Percentiles rank a stretch among this genome's conserved stretches.
Evolutionary conservation across 1,140 invertebrate species (phyloP).

Genomic region (Pinna nobilis): DNA sequence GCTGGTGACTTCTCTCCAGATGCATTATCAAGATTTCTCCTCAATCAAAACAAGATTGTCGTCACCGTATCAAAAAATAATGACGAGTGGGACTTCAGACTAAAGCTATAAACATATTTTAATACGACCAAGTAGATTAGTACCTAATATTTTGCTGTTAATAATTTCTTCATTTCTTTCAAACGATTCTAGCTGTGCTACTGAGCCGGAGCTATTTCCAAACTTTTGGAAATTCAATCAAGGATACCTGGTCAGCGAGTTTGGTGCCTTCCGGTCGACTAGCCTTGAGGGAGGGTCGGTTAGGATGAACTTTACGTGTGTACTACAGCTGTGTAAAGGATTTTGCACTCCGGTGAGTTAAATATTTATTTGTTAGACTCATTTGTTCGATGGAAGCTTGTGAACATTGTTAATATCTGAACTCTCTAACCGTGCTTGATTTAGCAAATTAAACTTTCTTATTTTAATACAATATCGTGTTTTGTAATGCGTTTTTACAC

Average conservation of each 20-base stretch:
- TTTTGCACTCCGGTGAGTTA: slow-evolving; percentile 17
- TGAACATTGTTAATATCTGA: background rate
- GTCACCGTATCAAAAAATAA: too few relatives aligned
- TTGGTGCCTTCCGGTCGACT: slow-evolving; percentile 42
- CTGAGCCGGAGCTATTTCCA: slow-evolving; percentile 35
- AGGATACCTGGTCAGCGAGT: slow-evolving; percentile 39
- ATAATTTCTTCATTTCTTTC: background rate
- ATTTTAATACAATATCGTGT: too few relatives aligned
- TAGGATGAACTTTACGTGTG: slow-evolving; percentile 47
- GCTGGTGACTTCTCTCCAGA: too few relatives aligned
- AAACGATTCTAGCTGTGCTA: slow-evolving; percentile 33
- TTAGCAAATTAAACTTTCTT: background rate
- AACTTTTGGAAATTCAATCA: slow-evolving; percentile 37
- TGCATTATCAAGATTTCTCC: too few relatives aligned
- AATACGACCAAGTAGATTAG: too few relatives aligned
- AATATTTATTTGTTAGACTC: background rate
- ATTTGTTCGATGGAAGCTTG: background rate
- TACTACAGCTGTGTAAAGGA: slow-evolving; percentile 37
- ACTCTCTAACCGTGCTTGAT: background rate
- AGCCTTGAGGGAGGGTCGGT: slow-evolving; percentile 18
- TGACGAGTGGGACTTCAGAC: too few relatives aligned
- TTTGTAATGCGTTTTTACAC: too few relatives aligned
- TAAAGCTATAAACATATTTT: too few relatives aligned
- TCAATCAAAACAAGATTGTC: too few relatives aligned
- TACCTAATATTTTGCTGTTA: too few relatives aligned